Conservation (phyloP, 2,113 vertebrate species). For the Sclerurus mexicanus region DNA sequence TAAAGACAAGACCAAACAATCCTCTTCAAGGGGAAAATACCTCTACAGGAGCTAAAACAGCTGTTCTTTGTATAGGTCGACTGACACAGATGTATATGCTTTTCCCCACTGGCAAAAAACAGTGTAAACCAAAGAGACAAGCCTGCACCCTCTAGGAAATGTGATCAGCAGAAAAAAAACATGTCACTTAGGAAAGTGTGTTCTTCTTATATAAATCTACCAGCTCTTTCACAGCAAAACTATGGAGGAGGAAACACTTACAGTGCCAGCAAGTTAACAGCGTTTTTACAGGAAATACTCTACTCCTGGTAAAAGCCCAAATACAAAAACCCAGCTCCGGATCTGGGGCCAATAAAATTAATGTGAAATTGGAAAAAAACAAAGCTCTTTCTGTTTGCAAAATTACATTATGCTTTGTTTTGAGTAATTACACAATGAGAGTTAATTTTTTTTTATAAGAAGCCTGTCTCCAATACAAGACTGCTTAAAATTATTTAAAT, state of each 20-base stretch:
- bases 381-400: neutral
- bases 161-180: neutral
- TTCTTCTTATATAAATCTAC: neutral
- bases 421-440: neutral
- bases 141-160: neutral
- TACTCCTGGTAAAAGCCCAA: neutral
- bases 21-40: slow-evolving; percentile 2
- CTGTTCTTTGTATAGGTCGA: neutral
- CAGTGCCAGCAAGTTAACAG: neutral
- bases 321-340: neutral
- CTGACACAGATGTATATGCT: neutral
- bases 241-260: neutral
- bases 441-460: neutral
- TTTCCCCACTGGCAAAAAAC: slow-evolving; percentile 18
- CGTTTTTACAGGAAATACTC: neutral
- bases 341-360: neutral
- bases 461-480: neutral
- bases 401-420: slow-evolving; percentile 1
- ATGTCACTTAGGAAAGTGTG: neutral
- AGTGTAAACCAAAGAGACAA: neutral
- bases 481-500: neutral
- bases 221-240: neutral
- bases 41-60: neutral
- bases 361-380: neutral
- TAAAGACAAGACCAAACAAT: slow-evolving; percentile 47